Base-by-base conservation (phyloP, 1,140 invertebrate genomes). In the Vanessa tameamea region DNA sequence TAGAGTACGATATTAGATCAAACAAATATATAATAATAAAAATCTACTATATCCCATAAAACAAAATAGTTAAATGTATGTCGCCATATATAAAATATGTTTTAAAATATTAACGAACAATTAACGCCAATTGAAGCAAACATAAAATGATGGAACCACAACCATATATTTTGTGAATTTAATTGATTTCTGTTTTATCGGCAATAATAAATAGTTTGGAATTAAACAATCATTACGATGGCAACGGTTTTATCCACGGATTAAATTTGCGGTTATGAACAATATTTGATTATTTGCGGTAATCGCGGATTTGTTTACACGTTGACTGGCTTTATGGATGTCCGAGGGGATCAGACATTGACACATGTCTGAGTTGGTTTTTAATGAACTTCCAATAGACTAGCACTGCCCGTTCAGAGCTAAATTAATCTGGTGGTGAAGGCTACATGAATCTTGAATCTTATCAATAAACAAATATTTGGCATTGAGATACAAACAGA, bases 261-360 rank as follows among this genome's bases (percentile, higher is more conserved):
- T 72, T 57, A 66, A 66, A 72, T 72, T 72, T 67, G 71, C 71
- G 71, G 71, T 59, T 50, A 48, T 64, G 48, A 23, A 64, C 37
- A 71, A 55, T 64, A 64, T 71, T 64, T 71, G 59, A 64, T 64
- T 64, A 63, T 61, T 69, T 63, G 68, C 47, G 68, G 67, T 71
- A n/a, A 51, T 51, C 47, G n/a, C 13, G 12, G 26, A 20, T 43
- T 64, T 64, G 61, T 64, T 64, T 37, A 63, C 26, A 63, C 13
- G 26, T 15, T 4, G 53, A 20, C 16, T 55, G 53, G 48, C 48
- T 50, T 50, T 50, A 50, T n/a, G 14, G 13, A n/a, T 50, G 13
- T 50, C 48, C 15, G 48, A 50, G 48, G 47, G 48, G 48, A 50
- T 14, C 13, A 50, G 48, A 7, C 48, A n/a, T n/a, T 50, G 11